phyloP scores from a whole-genome alignment of 2,113 vertebrate genomes.

The Strix aluco region DNA sequence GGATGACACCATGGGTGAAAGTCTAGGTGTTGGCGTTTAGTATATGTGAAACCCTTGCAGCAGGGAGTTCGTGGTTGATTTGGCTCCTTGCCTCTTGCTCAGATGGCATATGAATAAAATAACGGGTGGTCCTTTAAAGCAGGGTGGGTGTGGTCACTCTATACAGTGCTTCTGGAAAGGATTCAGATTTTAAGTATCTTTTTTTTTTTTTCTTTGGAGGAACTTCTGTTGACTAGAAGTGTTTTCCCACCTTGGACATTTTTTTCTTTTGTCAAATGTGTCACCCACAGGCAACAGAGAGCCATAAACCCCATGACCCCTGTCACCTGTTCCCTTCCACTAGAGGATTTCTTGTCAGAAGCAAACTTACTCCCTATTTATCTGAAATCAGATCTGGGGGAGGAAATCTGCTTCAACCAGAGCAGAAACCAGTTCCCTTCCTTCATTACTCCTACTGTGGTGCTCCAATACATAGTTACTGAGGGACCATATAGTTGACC shows the following conservation, averaged over 20 bases:
- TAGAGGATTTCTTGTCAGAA: background rate
- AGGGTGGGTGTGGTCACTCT: background rate
- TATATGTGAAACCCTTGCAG: background rate
- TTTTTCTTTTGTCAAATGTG: background rate
- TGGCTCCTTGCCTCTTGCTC: background rate
- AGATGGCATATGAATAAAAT: background rate
- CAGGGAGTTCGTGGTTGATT: background rate
- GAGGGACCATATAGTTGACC: background rate
- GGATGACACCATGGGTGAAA: background rate
- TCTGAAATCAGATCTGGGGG: background rate
- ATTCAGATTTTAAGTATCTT: background rate
- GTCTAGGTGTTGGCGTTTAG: no score
- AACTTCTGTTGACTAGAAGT: background rate
- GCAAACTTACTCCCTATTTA: background rate
- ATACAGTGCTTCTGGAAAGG: background rate
- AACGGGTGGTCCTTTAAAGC: background rate
- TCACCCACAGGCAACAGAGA: background rate
- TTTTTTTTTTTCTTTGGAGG: background rate
- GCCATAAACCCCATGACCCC: background rate
- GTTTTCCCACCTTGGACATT: background rate
- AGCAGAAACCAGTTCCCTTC: background rate
- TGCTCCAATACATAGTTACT: rapidly evolving
- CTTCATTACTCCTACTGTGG: background rate
- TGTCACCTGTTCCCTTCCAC: background rate
- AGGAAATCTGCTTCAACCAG: background rate